Base-by-base conservation (phyloP, 2,113 vertebrate species). In the Ochotona princeps region DNA sequence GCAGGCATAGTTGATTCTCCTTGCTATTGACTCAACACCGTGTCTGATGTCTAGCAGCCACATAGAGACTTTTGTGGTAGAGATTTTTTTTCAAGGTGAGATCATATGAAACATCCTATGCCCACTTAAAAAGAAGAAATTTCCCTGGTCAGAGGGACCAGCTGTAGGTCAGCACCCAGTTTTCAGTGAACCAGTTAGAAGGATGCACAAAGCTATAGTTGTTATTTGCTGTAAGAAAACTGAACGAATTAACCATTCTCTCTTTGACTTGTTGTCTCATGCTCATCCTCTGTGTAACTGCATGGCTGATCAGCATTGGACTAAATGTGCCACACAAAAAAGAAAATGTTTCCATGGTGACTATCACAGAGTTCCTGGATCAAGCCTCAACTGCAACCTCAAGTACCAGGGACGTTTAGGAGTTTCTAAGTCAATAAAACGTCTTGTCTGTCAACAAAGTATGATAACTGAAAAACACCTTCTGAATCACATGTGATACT, bases 391-490 rank as follows among this genome's bases (percentile, higher is more conserved):
- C 5, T 93, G 49, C 20, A 86, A 35, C 38, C 80, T 76, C 28
- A 2, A 25, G 15, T 57, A 44, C 38, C 38, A 44, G 38, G 38
- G 38, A 44, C 38, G 6, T 44, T 44, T 44, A 6, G 38, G 30
- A 87, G 18, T 67, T 90, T 82, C 9, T 83, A 65, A 91, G 30
- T 63, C 44, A 79, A 76, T 60, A 54, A 60, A 79, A 83, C 79
- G 15, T 8, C 25, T 66, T 81, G 88, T 44, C 32, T 75, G 32
- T 28, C 35, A 78, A 26, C 32, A 75, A 66, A 61, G 1, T 44
- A n/a, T 57, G 25, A 75, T 75, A 80, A 81, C 28, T 14, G 17
- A 90, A 12, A 87, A 8, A 91, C 38, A 5, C 17, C 79, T 94
- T 90, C 47, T 81, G 44, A 87, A 80, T 90, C 81, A 76, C 17